Evolutionary conservation across 1,140 invertebrate species (phyloP).

Genomic region (Caenorhabditis brenneri): DNA sequence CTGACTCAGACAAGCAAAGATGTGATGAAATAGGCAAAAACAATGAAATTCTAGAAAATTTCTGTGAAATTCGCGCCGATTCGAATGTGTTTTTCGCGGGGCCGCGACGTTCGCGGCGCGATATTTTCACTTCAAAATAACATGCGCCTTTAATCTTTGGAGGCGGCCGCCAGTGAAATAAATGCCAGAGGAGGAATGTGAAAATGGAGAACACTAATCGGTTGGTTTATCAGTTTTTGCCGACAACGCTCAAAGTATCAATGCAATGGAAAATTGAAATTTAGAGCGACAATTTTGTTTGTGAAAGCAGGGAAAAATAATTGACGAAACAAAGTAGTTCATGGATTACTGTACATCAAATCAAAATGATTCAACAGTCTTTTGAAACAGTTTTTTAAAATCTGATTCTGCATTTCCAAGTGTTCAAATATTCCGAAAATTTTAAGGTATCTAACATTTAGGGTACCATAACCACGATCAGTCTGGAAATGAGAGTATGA

Average conservation of each 20-base stretch:
- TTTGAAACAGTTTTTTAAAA: too few relatives aligned
- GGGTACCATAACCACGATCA: too few relatives aligned
- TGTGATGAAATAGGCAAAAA: not conserved
- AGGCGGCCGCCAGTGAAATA: not conserved
- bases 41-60: not conserved
- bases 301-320: not conserved
- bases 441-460: too few relatives aligned
- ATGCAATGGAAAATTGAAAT: not conserved
- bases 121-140: not conserved
- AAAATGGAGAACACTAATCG: slow-evolving; percentile 9
- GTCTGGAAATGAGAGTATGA: too few relatives aligned
- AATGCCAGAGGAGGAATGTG: not conserved
- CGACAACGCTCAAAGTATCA: slow-evolving; percentile 6
- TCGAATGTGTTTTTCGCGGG: slow-evolving; percentile 37
- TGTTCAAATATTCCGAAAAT: too few relatives aligned
- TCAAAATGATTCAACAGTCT: too few relatives aligned
- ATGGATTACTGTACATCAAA: too few relatives aligned
- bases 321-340: too few relatives aligned
- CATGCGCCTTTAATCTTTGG: slow-evolving; percentile 1
- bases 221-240: not conserved
- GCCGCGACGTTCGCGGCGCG: not conserved
- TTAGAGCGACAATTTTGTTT: not conserved
- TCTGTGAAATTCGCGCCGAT: not conserved
- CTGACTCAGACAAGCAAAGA: not conserved
- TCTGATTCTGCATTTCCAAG: too few relatives aligned